A percentile compares a stretch with the other conserved stretches of the same genome.
Evolutionary conservation across 2,113 vertebrate species (phyloP).

Genomic region (Alouatta palliata): DNA sequence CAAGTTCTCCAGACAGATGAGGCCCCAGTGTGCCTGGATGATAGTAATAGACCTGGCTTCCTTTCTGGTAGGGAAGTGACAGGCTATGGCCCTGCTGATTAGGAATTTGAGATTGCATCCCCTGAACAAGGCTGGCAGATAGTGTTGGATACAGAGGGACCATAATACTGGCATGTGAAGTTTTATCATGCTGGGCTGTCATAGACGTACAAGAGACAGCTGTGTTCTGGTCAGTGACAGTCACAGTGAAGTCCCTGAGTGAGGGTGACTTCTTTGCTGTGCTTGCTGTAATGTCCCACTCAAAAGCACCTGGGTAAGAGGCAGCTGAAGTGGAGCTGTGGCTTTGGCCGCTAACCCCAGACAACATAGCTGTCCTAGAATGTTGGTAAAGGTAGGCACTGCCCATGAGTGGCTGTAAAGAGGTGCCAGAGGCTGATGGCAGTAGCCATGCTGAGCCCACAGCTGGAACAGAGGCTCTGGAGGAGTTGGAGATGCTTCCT

Average conservation of each 20-base stretch:
- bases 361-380: neutral
- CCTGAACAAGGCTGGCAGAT: neutral
- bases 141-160: neutral
- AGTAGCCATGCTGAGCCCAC: conserved; percentile 29
- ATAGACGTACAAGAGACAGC: neutral
- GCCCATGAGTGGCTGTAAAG: conserved; percentile 14
- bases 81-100: conserved; percentile 19
- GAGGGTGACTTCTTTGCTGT: neutral
- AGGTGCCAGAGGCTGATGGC: conserved; percentile 1
- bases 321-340: neutral
- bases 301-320: neutral
- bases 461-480: neutral
- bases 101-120: neutral
- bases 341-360: neutral
- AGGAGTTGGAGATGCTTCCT: conserved; percentile 27
- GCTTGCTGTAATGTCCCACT: neutral
- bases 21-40: neutral
- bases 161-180: neutral
- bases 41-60: conserved; percentile 31
- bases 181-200: neutral
- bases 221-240: neutral
- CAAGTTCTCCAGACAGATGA: neutral
- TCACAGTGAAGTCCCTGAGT: neutral
- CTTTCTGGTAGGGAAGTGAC: conserved; percentile 34
- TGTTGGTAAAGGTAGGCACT: conserved; percentile 39